phyloP scores from a whole-genome alignment of 2,888 invertebrate genomes.

The Ophraella communa region DNA sequence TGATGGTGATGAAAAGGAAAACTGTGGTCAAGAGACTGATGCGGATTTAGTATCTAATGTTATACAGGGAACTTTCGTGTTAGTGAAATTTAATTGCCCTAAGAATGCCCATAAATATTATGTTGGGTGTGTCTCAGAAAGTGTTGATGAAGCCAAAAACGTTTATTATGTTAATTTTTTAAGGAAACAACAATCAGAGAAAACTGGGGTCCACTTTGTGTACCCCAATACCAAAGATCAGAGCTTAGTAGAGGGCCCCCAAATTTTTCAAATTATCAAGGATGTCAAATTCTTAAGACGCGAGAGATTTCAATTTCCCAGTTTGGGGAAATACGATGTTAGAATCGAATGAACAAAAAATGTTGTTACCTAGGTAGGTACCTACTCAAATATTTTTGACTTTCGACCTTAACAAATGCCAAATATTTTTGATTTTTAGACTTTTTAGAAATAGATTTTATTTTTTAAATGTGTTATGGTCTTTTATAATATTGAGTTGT shows the following conservation, averaged over 20 bases:
- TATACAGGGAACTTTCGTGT: slow-evolving; percentile 1
- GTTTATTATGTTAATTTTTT: slow-evolving; percentile 10
- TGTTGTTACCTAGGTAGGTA: no score
- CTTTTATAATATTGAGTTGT: no score
- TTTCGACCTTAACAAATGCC: no score
- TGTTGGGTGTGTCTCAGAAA: slow-evolving; percentile 15
- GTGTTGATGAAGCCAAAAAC: background rate
- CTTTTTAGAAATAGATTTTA: no score
- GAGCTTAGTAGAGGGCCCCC: background rate
- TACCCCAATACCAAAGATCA: slow-evolving; percentile 2
- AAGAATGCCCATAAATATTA: slow-evolving; percentile 2
- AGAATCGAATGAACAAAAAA: background rate
- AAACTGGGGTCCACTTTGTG: background rate
- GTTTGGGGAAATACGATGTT: background rate
- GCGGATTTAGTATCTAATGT: no score
- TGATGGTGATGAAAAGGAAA: background rate
- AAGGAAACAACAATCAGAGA: slow-evolving; percentile 12
- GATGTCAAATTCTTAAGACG: background rate
- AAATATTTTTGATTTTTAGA: no score
- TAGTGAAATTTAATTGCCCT: slow-evolving; percentile 16
- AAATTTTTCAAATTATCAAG: background rate
- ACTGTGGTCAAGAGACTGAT: background rate
- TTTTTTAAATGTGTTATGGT: no score
- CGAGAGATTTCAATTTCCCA: background rate
- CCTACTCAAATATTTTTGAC: no score